A percentile compares a stretch with the other conserved stretches of the same genome.
Evolutionary conservation across 2,797 vertebrate species (phyloP).

Genomic region (Babyrousa celebensis): DNA sequence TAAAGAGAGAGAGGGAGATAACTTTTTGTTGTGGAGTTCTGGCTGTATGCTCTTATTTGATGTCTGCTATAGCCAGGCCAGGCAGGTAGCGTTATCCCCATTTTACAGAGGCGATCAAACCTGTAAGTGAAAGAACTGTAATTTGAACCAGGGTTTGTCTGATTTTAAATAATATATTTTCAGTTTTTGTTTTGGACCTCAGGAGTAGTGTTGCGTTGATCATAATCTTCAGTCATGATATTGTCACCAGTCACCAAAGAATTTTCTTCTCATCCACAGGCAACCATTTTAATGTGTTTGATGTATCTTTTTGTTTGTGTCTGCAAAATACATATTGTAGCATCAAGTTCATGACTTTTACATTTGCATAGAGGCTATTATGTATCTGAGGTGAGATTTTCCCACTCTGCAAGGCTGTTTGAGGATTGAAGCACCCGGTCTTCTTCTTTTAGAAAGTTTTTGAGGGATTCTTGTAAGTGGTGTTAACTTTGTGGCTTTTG

Average conservation of each 20-base stretch:
- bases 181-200: background rate
- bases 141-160: background rate
- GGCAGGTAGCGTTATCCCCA: background rate
- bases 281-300: conserved; percentile 18
- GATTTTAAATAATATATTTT: background rate
- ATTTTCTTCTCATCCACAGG: background rate
- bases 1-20: background rate
- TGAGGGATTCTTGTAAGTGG: background rate
- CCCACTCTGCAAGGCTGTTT: background rate
- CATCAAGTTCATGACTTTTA: conserved; percentile 9
- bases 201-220: background rate
- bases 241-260: background rate
- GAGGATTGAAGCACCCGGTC: background rate
- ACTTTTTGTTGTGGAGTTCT: background rate
- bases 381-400: conserved; percentile 49
- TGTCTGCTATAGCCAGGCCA: background rate
- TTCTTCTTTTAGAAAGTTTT: conserved; percentile 27
- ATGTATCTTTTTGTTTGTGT: conserved; percentile 14
- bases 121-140: background rate
- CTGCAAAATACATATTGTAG: background rate
- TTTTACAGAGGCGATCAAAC: background rate
- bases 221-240: background rate
- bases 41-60: background rate
- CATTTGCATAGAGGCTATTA: background rate
- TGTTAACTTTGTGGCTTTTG: conserved; percentile 32